Evolutionary conservation across 2,113 vertebrate genomes (phyloP), one percentile per base, ranked within the genome.

Genomic region (Trachemys scripta): DNA sequence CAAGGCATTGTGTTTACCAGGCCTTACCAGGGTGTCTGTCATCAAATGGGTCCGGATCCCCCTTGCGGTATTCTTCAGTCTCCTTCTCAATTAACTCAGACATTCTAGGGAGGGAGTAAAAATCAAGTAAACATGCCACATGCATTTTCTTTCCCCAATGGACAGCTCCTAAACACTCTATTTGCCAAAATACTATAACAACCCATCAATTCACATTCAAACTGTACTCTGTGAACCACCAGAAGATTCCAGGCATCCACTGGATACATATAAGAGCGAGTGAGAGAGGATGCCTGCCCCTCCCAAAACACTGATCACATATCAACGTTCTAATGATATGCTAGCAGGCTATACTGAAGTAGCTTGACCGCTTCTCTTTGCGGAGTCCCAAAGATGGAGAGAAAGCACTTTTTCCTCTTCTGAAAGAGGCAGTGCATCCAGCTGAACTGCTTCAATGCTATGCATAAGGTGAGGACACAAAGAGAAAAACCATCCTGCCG

Each of bases 21-120:
- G 54, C 53, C 97, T 98, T 96, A 99, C 99, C 99, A 93, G 99
- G 99, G 97, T 99, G 99, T 69, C 99, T 98, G 97, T 99, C 99
- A 98, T 99, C 99, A 98, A 99, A 99, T 0, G 99, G 99, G 94
- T 99, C 99, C 4, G 99, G 99, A 97, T 99, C 99, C 1, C 99
- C 99, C 96, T 99, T 99, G 95, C 99, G 99, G 94, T 99, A 99
- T 91, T 99, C 99, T 90, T 99, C 99, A 27, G 99, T 99, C 97
- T 99, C 99, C 84, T 99, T 99, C 97, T 99, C 99, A 95, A 99
- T 99, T 89, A 99, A 98, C 97, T 99, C 99, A 0, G 99, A 99
- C 97, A 99, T 99, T 95, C 99, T 99, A 96, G 79, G 94, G 95
- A 86, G 95, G 92, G 90, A 84, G 38, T 51, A 95, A 96, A 0